Conservation (phyloP, 2,888 invertebrate species). For the Beris morrisii region DNA sequence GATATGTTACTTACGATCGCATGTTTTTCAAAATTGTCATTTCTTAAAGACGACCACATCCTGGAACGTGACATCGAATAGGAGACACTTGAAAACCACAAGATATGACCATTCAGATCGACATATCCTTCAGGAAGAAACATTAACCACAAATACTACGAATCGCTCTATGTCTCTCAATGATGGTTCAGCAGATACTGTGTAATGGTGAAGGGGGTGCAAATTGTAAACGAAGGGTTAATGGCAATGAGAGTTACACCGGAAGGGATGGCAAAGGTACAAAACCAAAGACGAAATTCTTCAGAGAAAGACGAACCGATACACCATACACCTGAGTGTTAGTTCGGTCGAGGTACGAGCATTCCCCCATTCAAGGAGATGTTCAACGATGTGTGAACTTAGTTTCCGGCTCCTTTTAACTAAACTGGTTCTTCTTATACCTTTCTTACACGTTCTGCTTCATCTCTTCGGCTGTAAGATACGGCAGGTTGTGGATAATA, state of each 20-base stretch:
- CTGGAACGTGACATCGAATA: constrained; percentile 27
- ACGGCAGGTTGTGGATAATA: no score
- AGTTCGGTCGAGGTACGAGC: not conserved
- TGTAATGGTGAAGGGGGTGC: not conserved
- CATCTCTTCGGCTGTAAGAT: no score
- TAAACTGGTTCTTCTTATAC: no score
- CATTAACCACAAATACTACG: no score
- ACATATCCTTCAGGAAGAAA: no score
- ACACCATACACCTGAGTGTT: constrained; percentile 18
- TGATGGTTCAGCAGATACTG: not conserved
- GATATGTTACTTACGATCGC: constrained; percentile 1
- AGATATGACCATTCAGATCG: no score
- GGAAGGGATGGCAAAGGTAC: constrained; percentile 17
- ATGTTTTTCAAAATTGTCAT: not conserved
- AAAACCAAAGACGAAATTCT: constrained; percentile 3
- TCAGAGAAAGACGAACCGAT: constrained; percentile 15
- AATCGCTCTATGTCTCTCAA: no score
- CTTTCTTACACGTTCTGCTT: no score
- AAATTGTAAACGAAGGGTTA: constrained; percentile 14
- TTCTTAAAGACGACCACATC: constrained; percentile 26
- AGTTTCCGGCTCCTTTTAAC: constrained; percentile 13
- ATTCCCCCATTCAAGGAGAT: constrained; percentile 5
- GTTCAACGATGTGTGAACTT: constrained; percentile 22
- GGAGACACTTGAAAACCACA: not conserved
- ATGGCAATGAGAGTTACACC: constrained; percentile 14